These are phyloP conservation scores for Montipora capitata DNA, from an alignment of 92 coral and sea anemone species.

Conservation along the genomic window DNA sequence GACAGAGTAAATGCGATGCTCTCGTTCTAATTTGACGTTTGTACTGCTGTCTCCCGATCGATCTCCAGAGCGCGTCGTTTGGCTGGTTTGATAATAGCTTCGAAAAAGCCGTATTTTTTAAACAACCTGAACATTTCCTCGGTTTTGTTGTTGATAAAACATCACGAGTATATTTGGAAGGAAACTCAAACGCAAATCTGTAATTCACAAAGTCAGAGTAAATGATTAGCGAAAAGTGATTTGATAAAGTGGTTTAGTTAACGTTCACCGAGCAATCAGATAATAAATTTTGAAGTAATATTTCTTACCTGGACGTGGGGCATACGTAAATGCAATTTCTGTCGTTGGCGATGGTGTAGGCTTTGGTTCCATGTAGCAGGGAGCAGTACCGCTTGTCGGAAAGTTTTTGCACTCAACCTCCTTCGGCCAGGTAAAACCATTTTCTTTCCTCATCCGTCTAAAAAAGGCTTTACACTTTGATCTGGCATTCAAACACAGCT, in stretches of 20 bases:
- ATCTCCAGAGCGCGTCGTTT: too few relatives aligned
- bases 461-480: conserved; percentile 22
- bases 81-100: too few relatives aligned
- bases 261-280: not conserved
- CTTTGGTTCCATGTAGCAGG: conserved; percentile 26
- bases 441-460: not conserved
- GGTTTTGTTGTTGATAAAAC: too few relatives aligned
- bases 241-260: not conserved
- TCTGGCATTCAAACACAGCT: conserved; percentile 47
- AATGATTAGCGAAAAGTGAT: too few relatives aligned
- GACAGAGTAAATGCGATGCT: too few relatives aligned
- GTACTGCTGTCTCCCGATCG: too few relatives aligned
- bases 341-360: not conserved
- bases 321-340: not conserved
- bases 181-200: too few relatives aligned
- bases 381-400: conserved; percentile 25
- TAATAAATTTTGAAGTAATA: not conserved
- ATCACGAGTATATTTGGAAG: too few relatives aligned
- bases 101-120: too few relatives aligned
- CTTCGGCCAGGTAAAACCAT: conserved; percentile 65
- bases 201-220: not conserved
- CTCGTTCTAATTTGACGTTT: too few relatives aligned
- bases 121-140: too few relatives aligned
- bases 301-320: not conserved
- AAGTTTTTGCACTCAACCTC: conserved; percentile 55